These are phyloP conservation scores for Lasaia peninsularis DNA, from an alignment of 1,140 invertebrate species.

Conservation along the genomic window DNA sequence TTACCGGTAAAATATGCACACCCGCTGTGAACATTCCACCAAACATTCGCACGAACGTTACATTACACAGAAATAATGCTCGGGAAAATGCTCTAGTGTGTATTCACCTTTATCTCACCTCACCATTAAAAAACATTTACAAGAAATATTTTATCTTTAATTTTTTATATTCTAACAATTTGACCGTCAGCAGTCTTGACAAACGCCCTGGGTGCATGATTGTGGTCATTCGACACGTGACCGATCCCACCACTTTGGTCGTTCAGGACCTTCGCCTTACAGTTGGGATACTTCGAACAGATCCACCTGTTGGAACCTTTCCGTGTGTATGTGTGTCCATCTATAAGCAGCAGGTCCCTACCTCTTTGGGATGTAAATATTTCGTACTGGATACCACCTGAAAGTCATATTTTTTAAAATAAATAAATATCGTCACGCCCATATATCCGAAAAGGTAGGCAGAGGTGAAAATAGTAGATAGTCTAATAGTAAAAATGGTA, in stretches of 20 bases:
- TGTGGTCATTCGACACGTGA: slow-evolving; percentile 23
- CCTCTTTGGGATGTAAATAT: slow-evolving; percentile 30
- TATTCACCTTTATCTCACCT: too few relatives aligned
- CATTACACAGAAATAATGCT: too few relatives aligned
- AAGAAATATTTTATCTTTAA: background rate
- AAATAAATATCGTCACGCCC: background rate
- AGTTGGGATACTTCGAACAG: slow-evolving; percentile 24
- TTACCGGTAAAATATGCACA: too few relatives aligned
- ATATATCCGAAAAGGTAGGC: too few relatives aligned
- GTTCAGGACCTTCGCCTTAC: slow-evolving; percentile 27
- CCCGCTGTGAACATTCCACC: too few relatives aligned
- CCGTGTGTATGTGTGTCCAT: slow-evolving; percentile 30
- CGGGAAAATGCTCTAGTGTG: too few relatives aligned
- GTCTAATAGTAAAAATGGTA: too few relatives aligned
- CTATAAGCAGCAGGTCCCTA: slow-evolving; percentile 26
- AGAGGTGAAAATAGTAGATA: too few relatives aligned
- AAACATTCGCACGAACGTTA: too few relatives aligned
- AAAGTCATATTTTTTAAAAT: slow-evolving; percentile 21
- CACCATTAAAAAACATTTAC: too few relatives aligned
- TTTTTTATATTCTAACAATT: slow-evolving; percentile 20
- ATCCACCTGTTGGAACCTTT: slow-evolving; percentile 13
- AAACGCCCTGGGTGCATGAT: slow-evolving; percentile 28
- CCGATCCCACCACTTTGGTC: slow-evolving; percentile 17
- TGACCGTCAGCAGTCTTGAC: slow-evolving; percentile 14
- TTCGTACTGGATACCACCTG: slow-evolving; percentile 26